phyloP scores from a whole-genome alignment of 1,140 invertebrate species.

The Caenorhabditis remanei region DNA sequence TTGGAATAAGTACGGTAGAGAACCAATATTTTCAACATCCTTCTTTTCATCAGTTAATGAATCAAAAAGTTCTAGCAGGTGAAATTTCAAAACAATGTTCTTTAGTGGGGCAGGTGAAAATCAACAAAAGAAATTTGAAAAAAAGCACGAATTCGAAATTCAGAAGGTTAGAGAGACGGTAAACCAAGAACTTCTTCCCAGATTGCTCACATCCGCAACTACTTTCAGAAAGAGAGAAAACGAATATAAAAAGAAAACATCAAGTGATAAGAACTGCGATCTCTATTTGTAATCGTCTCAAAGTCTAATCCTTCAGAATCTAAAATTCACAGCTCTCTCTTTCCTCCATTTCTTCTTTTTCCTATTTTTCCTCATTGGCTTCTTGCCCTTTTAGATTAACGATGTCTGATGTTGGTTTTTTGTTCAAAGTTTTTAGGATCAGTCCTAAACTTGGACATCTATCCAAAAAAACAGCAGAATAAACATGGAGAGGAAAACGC shows the following conservation, averaged over 20 bases:
- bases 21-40: too few relatives aligned
- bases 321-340: slow-evolving; percentile 11
- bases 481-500: background rate
- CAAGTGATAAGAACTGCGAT: background rate
- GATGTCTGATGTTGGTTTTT: background rate
- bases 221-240: background rate
- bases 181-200: too few relatives aligned
- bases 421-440: background rate
- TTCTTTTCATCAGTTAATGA: too few relatives aligned
- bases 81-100: too few relatives aligned
- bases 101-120: too few relatives aligned
- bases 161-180: too few relatives aligned
- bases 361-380: background rate
- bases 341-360: background rate
- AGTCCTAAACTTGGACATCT: background rate
- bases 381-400: slow-evolving; percentile 16
- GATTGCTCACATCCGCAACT: too few relatives aligned
- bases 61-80: too few relatives aligned
- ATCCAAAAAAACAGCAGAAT: background rate
- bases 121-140: too few relatives aligned
- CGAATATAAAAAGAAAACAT: background rate
- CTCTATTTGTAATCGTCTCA: background rate
- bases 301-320: slow-evolving; percentile 4
- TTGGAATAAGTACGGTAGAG: too few relatives aligned
- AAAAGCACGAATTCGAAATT: too few relatives aligned